Conservation (phyloP, 2,797 vertebrate genomes). For the Harpagifer antarcticus region DNA sequence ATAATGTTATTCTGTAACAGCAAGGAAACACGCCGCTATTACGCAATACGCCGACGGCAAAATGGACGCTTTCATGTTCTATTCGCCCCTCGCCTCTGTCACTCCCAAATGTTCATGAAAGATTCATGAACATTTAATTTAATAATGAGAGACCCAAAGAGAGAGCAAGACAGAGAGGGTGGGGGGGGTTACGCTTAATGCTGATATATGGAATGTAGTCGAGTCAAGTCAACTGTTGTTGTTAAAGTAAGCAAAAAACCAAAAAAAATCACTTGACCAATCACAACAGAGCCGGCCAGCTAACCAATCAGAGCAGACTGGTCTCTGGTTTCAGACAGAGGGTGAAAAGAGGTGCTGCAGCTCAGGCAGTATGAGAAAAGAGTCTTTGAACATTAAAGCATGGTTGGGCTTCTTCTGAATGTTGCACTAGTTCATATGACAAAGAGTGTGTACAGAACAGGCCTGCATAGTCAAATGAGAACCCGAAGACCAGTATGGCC, state of each 20-base stretch:
- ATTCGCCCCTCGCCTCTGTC: constrained; percentile 49
- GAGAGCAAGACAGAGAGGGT: not conserved
- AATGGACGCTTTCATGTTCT: constrained; percentile 71
- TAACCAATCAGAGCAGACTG: too few relatives aligned
- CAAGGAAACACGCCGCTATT: constrained; percentile 45
- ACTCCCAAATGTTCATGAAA: constrained; percentile 71
- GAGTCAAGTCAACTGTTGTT: not conserved
- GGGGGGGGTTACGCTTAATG: not conserved
- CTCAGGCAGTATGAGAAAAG: too few relatives aligned
- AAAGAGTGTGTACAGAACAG: too few relatives aligned
- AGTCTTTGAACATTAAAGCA: too few relatives aligned
- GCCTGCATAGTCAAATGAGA: not conserved
- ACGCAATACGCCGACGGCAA: constrained; percentile 46
- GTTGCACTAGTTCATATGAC: too few relatives aligned
- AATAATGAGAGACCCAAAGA: constrained; percentile 54
- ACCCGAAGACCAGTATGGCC: not conserved
- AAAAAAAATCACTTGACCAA: too few relatives aligned
- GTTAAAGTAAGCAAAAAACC: too few relatives aligned
- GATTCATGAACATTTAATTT: constrained; percentile 71
- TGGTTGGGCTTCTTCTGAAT: too few relatives aligned
- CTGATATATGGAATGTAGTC: constrained; percentile 24
- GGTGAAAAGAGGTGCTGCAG: too few relatives aligned
- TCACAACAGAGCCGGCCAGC: too few relatives aligned
- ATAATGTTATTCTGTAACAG: constrained; percentile 58
- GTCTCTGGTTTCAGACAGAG: too few relatives aligned